These are phyloP conservation scores for Platycheirus albimanus DNA, from an alignment of 2,888 invertebrate genomes.

Conservation along the genomic window DNA sequence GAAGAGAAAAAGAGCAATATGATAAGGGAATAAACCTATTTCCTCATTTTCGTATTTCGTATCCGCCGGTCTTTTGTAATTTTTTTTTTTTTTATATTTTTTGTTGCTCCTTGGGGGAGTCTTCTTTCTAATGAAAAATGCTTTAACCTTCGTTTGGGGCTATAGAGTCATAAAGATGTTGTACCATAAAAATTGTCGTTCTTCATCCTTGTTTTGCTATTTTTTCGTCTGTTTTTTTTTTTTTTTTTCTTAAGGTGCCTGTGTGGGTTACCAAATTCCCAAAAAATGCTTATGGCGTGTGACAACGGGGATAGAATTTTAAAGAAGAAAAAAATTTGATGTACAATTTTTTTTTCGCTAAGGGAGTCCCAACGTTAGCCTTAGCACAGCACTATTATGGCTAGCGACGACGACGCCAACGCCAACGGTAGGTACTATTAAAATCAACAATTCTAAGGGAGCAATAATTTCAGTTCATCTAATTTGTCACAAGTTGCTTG, in stretches of 20 bases:
- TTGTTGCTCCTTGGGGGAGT: conserved; percentile 17
- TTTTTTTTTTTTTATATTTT: conserved; percentile 45
- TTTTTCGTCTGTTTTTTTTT: background rate
- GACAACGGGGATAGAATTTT: conserved; percentile 47
- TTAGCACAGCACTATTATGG: too few species aligned
- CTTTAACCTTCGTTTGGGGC: conserved; percentile 63
- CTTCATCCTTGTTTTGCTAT: conserved; percentile 42
- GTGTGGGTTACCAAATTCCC: conserved; percentile 2
- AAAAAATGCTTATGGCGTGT: conserved; percentile 35
- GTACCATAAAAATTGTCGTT: conserved; percentile 62
- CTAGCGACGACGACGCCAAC: background rate
- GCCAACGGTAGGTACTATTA: background rate
- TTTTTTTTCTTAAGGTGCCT: background rate
- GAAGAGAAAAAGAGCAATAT: conserved; percentile 59
- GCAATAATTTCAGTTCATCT: background rate
- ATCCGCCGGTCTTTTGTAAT: conserved; percentile 19
- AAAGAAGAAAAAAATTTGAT: conserved; percentile 40
- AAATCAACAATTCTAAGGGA: background rate
- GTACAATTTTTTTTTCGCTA: background rate
- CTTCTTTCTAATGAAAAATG: conserved; percentile 66
- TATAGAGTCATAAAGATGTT: conserved; percentile 66
- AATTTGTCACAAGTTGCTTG: background rate
- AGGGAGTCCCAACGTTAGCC: background rate
- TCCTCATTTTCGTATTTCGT: conserved; percentile 48
- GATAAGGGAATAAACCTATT: conserved; percentile 63